These are phyloP conservation scores for Tapirus indicus DNA, from an alignment of 2,797 vertebrate species.

Conservation along the genomic window DNA sequence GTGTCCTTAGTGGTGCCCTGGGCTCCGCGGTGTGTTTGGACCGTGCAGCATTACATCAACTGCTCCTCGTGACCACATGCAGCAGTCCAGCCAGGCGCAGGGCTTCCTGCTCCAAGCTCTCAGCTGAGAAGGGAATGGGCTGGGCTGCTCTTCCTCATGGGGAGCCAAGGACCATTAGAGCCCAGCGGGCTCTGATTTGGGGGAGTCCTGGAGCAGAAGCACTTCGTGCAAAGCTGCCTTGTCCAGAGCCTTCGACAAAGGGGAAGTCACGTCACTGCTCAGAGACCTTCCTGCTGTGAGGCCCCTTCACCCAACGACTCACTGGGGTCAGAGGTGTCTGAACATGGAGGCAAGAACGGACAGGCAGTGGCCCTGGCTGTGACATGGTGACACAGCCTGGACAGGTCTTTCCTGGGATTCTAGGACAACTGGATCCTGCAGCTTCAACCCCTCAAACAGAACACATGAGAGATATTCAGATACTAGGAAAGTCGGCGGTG, in stretches of 20 bases:
- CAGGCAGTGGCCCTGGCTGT: not conserved
- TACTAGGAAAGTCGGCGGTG: fast-evolving
- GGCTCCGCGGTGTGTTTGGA: fast-evolving
- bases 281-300: no score
- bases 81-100: fast-evolving
- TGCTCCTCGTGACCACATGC: fast-evolving
- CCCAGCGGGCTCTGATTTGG: not conserved
- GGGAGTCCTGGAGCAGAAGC: not conserved
- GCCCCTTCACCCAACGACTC: not conserved
- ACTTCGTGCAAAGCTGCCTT: not conserved
- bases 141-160: not conserved
- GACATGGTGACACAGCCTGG: not conserved
- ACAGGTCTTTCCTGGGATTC: not conserved
- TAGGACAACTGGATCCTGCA: not conserved
- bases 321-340: not conserved
- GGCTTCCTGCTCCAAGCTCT: not conserved
- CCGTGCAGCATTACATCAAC: fast-evolving
- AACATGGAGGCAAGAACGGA: not conserved
- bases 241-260: not conserved
- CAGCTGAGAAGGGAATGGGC: not conserved
- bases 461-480: not conserved
- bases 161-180: not conserved
- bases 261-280: fast-evolving
- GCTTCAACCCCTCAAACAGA: not conserved
- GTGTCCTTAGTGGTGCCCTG: not conserved